Evolutionary conservation across 2,888 invertebrate species (phyloP).

Genomic region (Pocota personata): DNA sequence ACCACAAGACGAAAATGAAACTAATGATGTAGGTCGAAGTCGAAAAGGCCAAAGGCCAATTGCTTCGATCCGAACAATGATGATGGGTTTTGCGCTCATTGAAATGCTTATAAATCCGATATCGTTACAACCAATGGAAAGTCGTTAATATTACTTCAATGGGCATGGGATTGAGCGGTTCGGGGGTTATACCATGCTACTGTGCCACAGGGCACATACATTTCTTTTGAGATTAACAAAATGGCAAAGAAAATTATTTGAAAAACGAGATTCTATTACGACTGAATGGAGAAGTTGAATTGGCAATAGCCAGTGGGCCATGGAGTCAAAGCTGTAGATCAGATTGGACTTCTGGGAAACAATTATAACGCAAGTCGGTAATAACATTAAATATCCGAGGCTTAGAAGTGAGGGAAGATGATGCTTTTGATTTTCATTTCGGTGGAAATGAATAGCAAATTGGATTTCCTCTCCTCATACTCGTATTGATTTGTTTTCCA

Average conservation of each 20-base stretch:
- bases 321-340: not conserved
- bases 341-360: slow-evolving; percentile 15
- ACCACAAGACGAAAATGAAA: slow-evolving; percentile 3
- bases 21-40: slow-evolving; percentile 51
- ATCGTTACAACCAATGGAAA: slow-evolving; percentile 51
- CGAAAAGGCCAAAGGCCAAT: slow-evolving; percentile 24
- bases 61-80: slow-evolving; percentile 26
- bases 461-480: slow-evolving; percentile 10
- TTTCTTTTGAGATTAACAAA: slow-evolving; percentile 48
- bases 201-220: slow-evolving; percentile 22
- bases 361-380: slow-evolving; percentile 47
- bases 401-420: not conserved
- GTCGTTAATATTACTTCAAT: slow-evolving; percentile 53
- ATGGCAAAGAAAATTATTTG: slow-evolving; percentile 56
- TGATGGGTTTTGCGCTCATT: slow-evolving; percentile 48
- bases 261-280: slow-evolving; percentile 54
- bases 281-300: slow-evolving; percentile 35
- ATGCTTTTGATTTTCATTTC: not conserved
- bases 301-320: slow-evolving; percentile 25
- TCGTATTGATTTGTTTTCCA: not conserved
- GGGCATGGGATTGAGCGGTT: not conserved
- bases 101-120: slow-evolving; percentile 58
- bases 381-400: slow-evolving; percentile 32
- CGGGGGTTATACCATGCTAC: not conserved
- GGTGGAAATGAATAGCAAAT: slow-evolving; percentile 41